Base-by-base conservation (phyloP, 2,113 vertebrate genomes). In the Perccottus glenii region DNA sequence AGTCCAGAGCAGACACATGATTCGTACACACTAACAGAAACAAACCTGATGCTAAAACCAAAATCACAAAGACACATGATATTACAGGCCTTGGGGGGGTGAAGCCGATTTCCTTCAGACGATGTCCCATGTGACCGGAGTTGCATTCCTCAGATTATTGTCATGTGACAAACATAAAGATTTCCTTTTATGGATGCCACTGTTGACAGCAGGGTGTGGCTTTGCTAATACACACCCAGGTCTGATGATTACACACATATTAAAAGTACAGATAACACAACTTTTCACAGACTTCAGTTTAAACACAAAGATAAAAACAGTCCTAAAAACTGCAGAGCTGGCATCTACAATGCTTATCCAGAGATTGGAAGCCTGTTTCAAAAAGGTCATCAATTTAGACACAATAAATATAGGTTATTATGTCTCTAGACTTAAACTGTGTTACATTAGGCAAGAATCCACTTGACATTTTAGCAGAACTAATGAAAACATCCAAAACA, bases 91-190 rank as follows among this genome's bases (percentile, higher is more conserved):
- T 59, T 0, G 46, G 74, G 77, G n/a, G 73, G 76, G 64, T 89
- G 87, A 87, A 87, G 89, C 84, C 87, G 88, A 91, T 92, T 92
- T 93, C 89, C 87, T 90, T 85, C 80, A 90, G 85, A 90, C 86
- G 60, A 68, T 55, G 57, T 83, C 86, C 88, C 93, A 91, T 92
- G 92, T 93, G 92, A 93, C 90, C 81, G 36, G 45, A 73, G 77
- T 88, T 70, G 82, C 92, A 93, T 94, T 92, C 92, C 90, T 92
- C 83, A 87, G 89, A 93, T 91, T 90, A 86, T 82, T 92, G 87
- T 88, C 92, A 93, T 92, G 92, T 94, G 92, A 94, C 91, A 91
- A 89, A 89, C 84, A 91, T 94, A 94, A 92, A 93, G 91, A 93
- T 92, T 77, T 92, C 93, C 93, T 93, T 94, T 93, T 94, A 94